A percentile compares a stretch with the other conserved stretches of the same genome.
phyloP scores from a whole-genome alignment of 1,140 invertebrate species.

The Marisa cornuarietis region DNA sequence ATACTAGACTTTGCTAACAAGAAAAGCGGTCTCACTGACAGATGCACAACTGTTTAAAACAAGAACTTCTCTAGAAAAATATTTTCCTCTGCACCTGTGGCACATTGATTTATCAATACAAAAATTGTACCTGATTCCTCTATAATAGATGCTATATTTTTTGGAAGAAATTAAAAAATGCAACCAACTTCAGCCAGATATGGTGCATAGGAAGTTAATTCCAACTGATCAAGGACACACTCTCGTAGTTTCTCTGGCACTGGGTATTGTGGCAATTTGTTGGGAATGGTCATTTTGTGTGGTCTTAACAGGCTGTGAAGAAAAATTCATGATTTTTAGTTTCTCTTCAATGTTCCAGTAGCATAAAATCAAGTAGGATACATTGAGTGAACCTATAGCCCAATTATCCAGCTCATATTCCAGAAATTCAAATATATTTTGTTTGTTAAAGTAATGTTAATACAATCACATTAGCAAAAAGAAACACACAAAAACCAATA shows the following conservation, averaged over 20 bases:
- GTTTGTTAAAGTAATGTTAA: too few species aligned
- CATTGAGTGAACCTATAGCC: too few species aligned
- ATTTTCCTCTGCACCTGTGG: not conserved
- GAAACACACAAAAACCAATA: too few species aligned
- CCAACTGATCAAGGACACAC: constrained; percentile 42
- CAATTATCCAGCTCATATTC: too few species aligned
- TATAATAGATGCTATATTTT: too few species aligned
- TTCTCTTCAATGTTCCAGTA: not conserved
- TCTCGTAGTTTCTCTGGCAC: constrained; percentile 54
- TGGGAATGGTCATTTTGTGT: constrained; percentile 42
- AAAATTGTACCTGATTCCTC: too few species aligned
- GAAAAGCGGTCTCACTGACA: too few species aligned
- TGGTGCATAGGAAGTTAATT: constrained; percentile 43
- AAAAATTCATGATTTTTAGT: not conserved
- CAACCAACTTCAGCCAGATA: constrained; percentile 41
- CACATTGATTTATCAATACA: not conserved
- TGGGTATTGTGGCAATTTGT: constrained; percentile 50
- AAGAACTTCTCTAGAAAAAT: not conserved
- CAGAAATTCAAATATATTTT: too few species aligned
- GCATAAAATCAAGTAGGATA: too few species aligned
- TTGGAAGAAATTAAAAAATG: not conserved
- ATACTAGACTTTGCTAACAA: too few species aligned
- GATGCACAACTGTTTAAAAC: too few species aligned
- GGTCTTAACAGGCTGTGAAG: constrained; percentile 17
- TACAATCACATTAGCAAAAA: too few species aligned